Base-by-base conservation (phyloP, 2,797 vertebrate species). In the Prunella strophiata region DNA sequence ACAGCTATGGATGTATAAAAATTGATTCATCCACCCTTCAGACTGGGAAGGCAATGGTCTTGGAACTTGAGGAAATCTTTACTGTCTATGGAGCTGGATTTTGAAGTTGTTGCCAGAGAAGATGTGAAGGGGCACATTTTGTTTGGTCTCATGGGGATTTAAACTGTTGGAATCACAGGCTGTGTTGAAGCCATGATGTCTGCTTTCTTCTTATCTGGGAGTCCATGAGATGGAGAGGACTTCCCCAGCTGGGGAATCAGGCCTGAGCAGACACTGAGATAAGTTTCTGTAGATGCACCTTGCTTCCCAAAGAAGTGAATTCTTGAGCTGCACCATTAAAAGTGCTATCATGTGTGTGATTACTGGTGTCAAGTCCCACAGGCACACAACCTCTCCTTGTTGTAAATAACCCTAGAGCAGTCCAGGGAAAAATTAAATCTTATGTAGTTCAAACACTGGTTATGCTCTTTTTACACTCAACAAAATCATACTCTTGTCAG, bases 21-120 rank as follows among this genome's bases (percentile, higher is more conserved):
- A 27, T 1, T 7, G 1, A 4, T 52, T 85, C 0, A 0, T n/a
- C 23, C 9, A 47, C 12, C 5, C 23, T 52, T 73, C 26, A 74
- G 8, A 76, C 6, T 71, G 29, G 18, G 48, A 89, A 87, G 8
- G 7, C 20, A 68, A n/a, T 10, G 6, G 40, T 43, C 52, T 57
- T 78, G 19, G 65, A 84, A 40, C 12, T 6, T 51, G 25, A 83
- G 42, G 26, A 85, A 88, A 16, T 1, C 25, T 73, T 52, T 75
- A 16, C 3, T n/a, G 16, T n/a, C 18, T 76, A 62, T 40, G 36
- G 16, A 76, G 36, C 15, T 82, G 54, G 50, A 82, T 30, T 67
- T 72, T 59, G 40, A 66, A 73, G 27, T 6, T 73, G 32, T 20
- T 11, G 2, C 79, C 55, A 66, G 47, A 73, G 38, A 70, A 54